Conservation (phyloP, 1,140 invertebrate species). For the Diabrotica undecimpunctata region DNA sequence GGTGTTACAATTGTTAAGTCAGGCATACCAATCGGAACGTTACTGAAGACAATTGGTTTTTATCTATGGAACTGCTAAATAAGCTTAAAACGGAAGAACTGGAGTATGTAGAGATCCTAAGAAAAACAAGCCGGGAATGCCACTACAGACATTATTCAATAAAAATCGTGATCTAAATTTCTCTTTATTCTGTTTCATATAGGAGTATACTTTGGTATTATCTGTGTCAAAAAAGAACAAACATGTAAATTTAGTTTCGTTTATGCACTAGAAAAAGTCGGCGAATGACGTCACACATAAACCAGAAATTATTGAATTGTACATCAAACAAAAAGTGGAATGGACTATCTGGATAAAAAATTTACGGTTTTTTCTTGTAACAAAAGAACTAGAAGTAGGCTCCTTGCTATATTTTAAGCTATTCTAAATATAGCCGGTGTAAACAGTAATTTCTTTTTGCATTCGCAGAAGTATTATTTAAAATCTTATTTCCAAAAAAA, state of each 20-base stretch:
- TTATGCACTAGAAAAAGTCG: conserved; percentile 8
- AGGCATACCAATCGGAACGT: conserved; percentile 19
- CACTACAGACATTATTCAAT: conserved; percentile 6
- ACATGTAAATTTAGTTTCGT: too few relatives aligned
- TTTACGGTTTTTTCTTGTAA: conserved; percentile 8
- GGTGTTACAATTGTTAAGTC: conserved; percentile 17
- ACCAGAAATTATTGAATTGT: conserved; percentile 17
- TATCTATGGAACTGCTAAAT: too few relatives aligned
- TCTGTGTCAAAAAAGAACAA: conserved; percentile 16
- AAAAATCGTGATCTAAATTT: conserved; percentile 8
- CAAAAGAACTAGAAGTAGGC: not conserved
- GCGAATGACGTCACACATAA: conserved; percentile 6
- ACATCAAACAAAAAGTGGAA: conserved; percentile 7
- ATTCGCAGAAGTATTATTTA: too few relatives aligned
- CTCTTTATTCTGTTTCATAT: too few relatives aligned
- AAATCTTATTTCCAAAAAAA: conserved; percentile 3
- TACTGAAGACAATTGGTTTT: too few relatives aligned
- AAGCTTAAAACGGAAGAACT: too few relatives aligned
- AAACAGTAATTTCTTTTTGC: too few relatives aligned
- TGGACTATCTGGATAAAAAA: conserved; percentile 7
- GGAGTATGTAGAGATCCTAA: too few relatives aligned
- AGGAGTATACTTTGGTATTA: too few relatives aligned
- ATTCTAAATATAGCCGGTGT: not conserved
- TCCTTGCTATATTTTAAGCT: conserved; percentile 13
- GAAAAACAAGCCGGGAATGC: conserved; percentile 6